Evolutionary conservation across 2,113 vertebrate species (phyloP), one percentile per base, ranked within the genome.

Genomic region (Anarhynchus alexandrinus): DNA sequence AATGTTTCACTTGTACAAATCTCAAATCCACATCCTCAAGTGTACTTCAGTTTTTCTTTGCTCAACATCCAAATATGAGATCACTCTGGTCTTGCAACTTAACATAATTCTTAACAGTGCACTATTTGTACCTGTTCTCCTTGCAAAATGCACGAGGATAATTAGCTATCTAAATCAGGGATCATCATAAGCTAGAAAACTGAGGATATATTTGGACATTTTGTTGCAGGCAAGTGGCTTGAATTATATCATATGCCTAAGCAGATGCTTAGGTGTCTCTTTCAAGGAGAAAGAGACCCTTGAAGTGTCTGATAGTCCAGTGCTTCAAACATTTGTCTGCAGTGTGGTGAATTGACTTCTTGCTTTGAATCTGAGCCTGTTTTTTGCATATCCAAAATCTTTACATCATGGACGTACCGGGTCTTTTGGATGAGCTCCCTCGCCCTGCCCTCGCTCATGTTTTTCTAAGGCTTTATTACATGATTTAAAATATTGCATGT

Each of bases 341-440:
- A 20, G 5, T 30, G 29, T 58, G 43, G 34, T 73, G 55, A 58
- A 73, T 17, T 82, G 32, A 51, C 22, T 45, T 79, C 61, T 55
- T 67, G 17, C 47, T 95, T 82, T 86, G 42, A 57, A 52, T 67
- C 78, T 72, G 58, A 93, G 61, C 26, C 59, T 69, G 15, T 1
- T n/a, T 79, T 86, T 87, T 79, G 18, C 20, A 13, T 52, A 58
- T 58, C 26, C 62, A 58, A 52, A 57, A 10, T 78, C 21, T 64
- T 82, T 88, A 26, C 29, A 32, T 62, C 0, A 0, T 32, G 62
- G 21, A n/a, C 13, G 4, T 69, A 22, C 5, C 76, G 19, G n/a
- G 74, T 79, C 25, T 85, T 13, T 71, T 79, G 34, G 5, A 30
- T 88, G 45, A 70, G 34, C 25, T 88, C n/a, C 18, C 14, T 91